Base-by-base conservation (phyloP, 2,888 invertebrate species). In the Leptogaster cylindrica region DNA sequence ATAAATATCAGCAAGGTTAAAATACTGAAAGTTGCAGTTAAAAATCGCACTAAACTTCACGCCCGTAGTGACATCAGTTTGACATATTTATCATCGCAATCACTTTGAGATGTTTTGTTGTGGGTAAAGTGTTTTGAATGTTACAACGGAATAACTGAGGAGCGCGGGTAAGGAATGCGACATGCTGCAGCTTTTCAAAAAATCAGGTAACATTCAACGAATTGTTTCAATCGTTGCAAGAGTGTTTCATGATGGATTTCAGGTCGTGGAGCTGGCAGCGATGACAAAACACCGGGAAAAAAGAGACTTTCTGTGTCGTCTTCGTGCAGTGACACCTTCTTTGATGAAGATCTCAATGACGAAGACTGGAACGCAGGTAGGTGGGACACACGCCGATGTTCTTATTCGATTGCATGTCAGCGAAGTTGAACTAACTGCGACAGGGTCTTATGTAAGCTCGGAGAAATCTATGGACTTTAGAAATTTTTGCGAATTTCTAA, bases 111-210 rank as follows among this genome's bases (percentile, higher is more conserved):
- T n/a, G n/a, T n/a, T n/a, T n/a, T n/a, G n/a, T n/a, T n/a, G n/a
- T n/a, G n/a, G n/a, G n/a, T n/a, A n/a, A n/a, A n/a, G n/a, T n/a
- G n/a, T n/a, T n/a, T n/a, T n/a, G n/a, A n/a, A n/a, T n/a, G n/a
- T n/a, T n/a, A n/a, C n/a, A n/a, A n/a, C n/a, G n/a, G n/a, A n/a
- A n/a, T n/a, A n/a, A n/a, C n/a, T n/a, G n/a, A n/a, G n/a, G n/a
- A n/a, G n/a, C n/a, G n/a, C n/a, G 8, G 10, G 23, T 46, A 50
- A 50, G 12, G 39, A 25, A 41, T 25, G 41, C 61, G 25, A 39
- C 50, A 70, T 69, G 69, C 33, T 71, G 18, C 65, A 68, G 33
- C 69, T 68, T 44, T 67, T 71, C 14, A 69, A 68, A 63, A 71
- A 71, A 50, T 67, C 70, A 39, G 68, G 71, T 71, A 55, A 28